A percentile compares a stretch with the other conserved stretches of the same genome.
These are phyloP conservation scores for Masnerella sp. DNA, from an alignment of 2,888 invertebrate genomes.

Conservation along the genomic window DNA sequence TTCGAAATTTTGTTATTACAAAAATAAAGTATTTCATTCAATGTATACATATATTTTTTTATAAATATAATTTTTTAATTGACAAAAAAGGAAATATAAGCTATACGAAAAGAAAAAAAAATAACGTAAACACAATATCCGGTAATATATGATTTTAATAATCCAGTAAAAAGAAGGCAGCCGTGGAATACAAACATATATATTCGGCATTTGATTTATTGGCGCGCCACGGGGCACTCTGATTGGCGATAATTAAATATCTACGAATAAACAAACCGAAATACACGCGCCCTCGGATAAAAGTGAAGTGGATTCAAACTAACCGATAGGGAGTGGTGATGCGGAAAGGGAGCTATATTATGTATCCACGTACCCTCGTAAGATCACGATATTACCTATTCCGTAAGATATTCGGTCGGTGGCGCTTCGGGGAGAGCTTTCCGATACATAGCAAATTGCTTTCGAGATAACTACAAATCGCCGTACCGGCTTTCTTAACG, in stretches of 20 bases:
- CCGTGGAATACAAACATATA: slow-evolving; percentile 7
- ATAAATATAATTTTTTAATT: too few relatives aligned
- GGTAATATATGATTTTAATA: slow-evolving; percentile 15
- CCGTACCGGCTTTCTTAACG: slow-evolving; percentile 40
- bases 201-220: slow-evolving; percentile 17
- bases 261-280: slow-evolving; percentile 63
- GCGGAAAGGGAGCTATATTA: slow-evolving; percentile 62
- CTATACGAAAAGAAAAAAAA: too few relatives aligned
- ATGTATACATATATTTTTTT: too few relatives aligned
- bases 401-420: slow-evolving; percentile 51
- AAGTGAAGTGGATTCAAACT: slow-evolving; percentile 29
- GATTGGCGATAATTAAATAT: slow-evolving; percentile 67
- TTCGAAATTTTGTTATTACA: too few relatives aligned
- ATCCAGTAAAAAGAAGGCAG: not conserved
- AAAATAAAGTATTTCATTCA: too few relatives aligned
- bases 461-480: slow-evolving; percentile 61
- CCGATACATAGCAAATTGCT: slow-evolving; percentile 62
- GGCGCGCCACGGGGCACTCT: slow-evolving; percentile 1
- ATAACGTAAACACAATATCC: slow-evolving; percentile 14
- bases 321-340: slow-evolving; percentile 29
- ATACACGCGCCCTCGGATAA: slow-evolving; percentile 41
- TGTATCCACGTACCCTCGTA: slow-evolving; percentile 60
- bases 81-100: too few relatives aligned
- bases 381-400: slow-evolving; percentile 64
- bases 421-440: slow-evolving; percentile 49